Conservation (phyloP, 2,797 vertebrate genomes). For the Eremophila alpestris region DNA sequence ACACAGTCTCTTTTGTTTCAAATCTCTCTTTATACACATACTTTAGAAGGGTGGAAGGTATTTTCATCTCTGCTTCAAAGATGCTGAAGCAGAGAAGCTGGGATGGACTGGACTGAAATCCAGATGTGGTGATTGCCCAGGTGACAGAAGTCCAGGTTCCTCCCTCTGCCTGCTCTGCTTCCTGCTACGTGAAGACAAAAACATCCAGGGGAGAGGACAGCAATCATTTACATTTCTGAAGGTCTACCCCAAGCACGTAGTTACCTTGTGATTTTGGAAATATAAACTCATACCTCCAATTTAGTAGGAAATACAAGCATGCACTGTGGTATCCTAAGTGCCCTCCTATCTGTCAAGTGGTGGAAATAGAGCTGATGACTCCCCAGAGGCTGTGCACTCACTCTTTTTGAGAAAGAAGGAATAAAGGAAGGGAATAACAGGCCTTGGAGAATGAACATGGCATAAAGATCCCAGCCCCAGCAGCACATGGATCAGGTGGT, state of each 20-base stretch:
- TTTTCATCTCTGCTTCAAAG: neutral
- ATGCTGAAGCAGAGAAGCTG: neutral
- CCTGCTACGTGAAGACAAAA: neutral
- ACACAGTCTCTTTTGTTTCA: neutral
- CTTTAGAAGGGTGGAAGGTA: neutral
- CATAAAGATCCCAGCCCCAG: neutral
- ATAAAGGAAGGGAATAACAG: neutral
- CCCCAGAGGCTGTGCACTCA: neutral
- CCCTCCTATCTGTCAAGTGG: neutral
- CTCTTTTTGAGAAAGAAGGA: neutral
- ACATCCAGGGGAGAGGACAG: neutral
- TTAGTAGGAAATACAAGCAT: constrained; percentile 1
- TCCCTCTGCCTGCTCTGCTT: neutral
- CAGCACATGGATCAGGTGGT: neutral
- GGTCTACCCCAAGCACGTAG: neutral
- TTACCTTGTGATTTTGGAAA: constrained; percentile 24
- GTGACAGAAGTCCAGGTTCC: neutral
- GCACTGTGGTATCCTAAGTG: neutral
- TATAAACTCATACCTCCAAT: neutral
- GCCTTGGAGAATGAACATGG: neutral
- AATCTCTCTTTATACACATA: neutral
- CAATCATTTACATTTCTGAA: neutral
- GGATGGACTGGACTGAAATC: neutral
- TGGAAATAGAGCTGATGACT: neutral
- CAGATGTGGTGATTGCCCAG: neutral